A percentile compares a stretch with the other conserved stretches of the same genome.
Conservation (phyloP, 2,113 vertebrate species). For the Perccottus glenii region DNA sequence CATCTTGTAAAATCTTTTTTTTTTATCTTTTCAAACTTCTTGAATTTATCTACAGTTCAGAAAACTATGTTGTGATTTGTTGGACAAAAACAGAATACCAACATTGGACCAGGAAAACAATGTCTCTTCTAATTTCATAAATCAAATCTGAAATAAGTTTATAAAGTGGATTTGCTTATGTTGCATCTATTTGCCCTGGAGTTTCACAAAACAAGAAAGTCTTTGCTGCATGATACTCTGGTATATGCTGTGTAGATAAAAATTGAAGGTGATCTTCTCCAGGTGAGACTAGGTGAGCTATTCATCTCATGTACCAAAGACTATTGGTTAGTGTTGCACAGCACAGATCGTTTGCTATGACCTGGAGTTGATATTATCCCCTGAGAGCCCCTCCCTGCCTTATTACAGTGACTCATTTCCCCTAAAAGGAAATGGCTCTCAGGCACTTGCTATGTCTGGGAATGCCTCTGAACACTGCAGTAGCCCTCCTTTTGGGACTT, state of each 20-base stretch:
- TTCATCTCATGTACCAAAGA: conserved; percentile 17
- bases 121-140: too few relatives aligned
- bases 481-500: conserved; percentile 56
- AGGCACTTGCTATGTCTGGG: conserved; percentile 66
- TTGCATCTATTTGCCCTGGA: too few relatives aligned
- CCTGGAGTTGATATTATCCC: conserved; percentile 62
- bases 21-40: too few relatives aligned
- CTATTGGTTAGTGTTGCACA: conserved; percentile 22
- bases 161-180: too few relatives aligned
- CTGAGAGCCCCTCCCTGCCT: conserved; percentile 67
- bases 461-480: conserved; percentile 59
- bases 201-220: too few relatives aligned
- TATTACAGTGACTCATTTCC: conserved; percentile 76
- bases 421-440: conserved; percentile 73
- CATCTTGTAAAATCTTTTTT: too few relatives aligned
- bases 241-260: neutral
- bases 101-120: too few relatives aligned
- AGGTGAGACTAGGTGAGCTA: conserved; percentile 7
- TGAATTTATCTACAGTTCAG: too few relatives aligned
- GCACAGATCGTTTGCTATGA: conserved; percentile 50
- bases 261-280: neutral
- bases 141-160: too few relatives aligned
- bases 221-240: neutral
- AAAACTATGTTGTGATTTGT: too few relatives aligned
- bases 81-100: too few relatives aligned